Percentiles rank a stretch among this genome's conserved stretches.
Conservation (phyloP, 2,888 invertebrate genomes). For the Sminthurinus aureus region DNA sequence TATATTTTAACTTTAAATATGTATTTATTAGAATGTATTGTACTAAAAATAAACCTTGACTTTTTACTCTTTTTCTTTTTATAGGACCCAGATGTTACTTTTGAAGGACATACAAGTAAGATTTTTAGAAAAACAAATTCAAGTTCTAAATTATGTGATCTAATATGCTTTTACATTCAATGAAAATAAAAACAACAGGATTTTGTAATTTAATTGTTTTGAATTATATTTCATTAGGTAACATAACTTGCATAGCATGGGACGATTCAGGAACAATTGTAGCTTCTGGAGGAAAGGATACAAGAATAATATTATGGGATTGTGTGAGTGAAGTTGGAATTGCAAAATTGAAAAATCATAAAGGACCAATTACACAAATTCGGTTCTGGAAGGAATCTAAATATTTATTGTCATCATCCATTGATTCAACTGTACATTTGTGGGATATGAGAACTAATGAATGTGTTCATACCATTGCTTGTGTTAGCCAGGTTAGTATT, state of each 20-base stretch:
- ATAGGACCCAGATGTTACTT: slow-evolving; percentile 74
- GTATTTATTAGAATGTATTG: too few species aligned
- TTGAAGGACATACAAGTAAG: slow-evolving; percentile 76
- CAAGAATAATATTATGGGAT: slow-evolving; percentile 94
- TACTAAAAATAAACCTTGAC: too few species aligned
- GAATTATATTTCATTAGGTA: slow-evolving; percentile 46
- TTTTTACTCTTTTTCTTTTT: too few species aligned
- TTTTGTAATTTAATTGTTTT: too few species aligned
- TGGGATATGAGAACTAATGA: slow-evolving; percentile 96
- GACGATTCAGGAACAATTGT: slow-evolving; percentile 51
- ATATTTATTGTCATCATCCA: slow-evolving; percentile 81
- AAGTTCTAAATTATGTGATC: too few species aligned
- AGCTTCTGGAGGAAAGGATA: slow-evolving; percentile 71
- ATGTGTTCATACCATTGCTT: slow-evolving; percentile 94
- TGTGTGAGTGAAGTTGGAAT: slow-evolving; percentile 89
- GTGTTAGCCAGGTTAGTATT: slow-evolving; percentile 86
- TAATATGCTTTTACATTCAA: too few species aligned
- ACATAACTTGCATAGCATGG: slow-evolving; percentile 51
- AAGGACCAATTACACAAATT: slow-evolving; percentile 84
- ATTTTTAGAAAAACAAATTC: too few species aligned
- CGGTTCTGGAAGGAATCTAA: slow-evolving; percentile 75
- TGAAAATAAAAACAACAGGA: too few species aligned
- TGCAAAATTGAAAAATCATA: slow-evolving; percentile 89
- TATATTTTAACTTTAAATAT: too few species aligned
- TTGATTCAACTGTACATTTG: slow-evolving; percentile 94